These are phyloP conservation scores for Pseudomyrmex dendroicus DNA, from an alignment of 1,140 invertebrate species.

Conservation along the genomic window DNA sequence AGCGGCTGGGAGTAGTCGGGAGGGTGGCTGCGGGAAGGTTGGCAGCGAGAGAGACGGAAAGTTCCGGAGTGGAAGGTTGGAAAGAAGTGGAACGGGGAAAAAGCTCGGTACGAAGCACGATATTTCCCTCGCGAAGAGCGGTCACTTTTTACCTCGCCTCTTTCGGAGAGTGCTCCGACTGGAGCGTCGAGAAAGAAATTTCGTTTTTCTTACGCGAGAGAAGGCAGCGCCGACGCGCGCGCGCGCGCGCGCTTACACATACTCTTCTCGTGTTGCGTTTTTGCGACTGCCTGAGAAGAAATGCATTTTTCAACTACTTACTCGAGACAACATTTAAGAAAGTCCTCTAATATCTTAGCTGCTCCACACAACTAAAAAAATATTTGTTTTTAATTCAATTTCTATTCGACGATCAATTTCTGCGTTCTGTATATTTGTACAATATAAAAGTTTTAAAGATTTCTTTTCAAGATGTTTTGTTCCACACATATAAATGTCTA, in stretches of 20 bases:
- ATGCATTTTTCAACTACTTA: constrained; percentile 18
- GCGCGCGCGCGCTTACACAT: not conserved
- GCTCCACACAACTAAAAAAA: not conserved
- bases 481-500: not conserved
- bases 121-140: constrained; percentile 61
- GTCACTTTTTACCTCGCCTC: constrained; percentile 61
- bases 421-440: not conserved
- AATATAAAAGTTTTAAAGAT: too few species aligned
- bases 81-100: constrained; percentile 53
- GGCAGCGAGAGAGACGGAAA: constrained; percentile 39
- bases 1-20: not conserved
- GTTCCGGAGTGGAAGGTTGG: constrained; percentile 51
- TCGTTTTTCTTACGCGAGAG: constrained; percentile 52
- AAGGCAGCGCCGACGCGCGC: not conserved
- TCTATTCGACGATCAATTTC: not conserved
- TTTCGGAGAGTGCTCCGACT: constrained; percentile 60
- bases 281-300: constrained; percentile 10
- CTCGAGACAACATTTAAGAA: constrained; percentile 12
- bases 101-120: constrained; percentile 60
- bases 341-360: not conserved
- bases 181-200: constrained; percentile 57
- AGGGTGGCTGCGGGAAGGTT: constrained; percentile 31
- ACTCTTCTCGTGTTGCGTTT: constrained; percentile 17
- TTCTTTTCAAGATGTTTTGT: too few species aligned
- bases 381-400: not conserved